Conservation (phyloP, 2,888 invertebrate species). For the Minunthozetes semirufus region DNA sequence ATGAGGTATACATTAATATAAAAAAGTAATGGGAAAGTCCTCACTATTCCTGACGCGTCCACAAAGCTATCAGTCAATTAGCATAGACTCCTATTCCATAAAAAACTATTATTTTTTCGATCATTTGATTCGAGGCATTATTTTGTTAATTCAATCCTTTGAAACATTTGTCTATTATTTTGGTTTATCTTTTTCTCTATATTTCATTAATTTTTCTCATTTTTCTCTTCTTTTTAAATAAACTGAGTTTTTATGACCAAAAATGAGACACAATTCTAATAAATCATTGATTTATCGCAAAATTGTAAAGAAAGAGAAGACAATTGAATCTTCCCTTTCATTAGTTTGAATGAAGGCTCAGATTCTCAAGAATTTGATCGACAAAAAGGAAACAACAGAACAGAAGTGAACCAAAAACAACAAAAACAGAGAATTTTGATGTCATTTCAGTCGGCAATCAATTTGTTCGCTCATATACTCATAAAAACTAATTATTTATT, state of each 20-base stretch:
- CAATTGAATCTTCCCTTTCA: constrained; percentile 10
- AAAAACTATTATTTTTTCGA: not conserved
- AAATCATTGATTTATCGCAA: constrained; percentile 7
- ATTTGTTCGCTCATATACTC: not conserved
- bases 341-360: not conserved
- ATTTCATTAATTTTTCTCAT: no score
- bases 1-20: constrained; percentile 13
- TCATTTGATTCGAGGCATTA: no score
- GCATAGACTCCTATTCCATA: not conserved
- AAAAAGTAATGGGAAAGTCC: not conserved
- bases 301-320: not conserved
- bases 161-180: no score
- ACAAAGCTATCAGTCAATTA: not conserved
- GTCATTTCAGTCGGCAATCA: not conserved
- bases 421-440: no score
- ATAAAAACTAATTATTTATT: constrained; percentile 9
- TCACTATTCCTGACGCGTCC: not conserved
- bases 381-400: not conserved
- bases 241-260: no score
- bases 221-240: no score
- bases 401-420: not conserved
- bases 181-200: no score
- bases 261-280: not conserved
- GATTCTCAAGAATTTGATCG: not conserved
- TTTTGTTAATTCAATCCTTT: no score